phyloP scores from a whole-genome alignment of 2,888 invertebrate species.

The Eledone cirrhosa region DNA sequence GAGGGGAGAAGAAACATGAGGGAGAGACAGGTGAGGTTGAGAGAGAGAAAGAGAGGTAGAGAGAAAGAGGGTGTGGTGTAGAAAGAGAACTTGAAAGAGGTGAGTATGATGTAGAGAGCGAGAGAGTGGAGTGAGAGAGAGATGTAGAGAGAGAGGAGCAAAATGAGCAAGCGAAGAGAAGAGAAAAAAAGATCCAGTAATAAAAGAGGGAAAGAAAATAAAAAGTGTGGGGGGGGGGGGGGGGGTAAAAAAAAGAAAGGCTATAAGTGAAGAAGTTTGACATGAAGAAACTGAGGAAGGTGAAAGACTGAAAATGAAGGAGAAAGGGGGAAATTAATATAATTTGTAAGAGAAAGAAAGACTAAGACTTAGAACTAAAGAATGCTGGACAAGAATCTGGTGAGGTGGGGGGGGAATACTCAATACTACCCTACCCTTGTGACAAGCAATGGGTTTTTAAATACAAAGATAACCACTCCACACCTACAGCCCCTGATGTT shows the following conservation, averaged over 20 bases:
- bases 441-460: no score
- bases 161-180: neutral
- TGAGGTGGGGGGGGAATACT: no score
- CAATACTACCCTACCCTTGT: no score
- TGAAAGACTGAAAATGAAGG: neutral
- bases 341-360: neutral
- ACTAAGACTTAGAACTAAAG: neutral
- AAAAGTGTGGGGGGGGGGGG: neutral
- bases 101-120: neutral
- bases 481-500: no score
- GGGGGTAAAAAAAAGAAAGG: neutral
- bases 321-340: neutral
- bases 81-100: neutral
- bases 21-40: neutral
- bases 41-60: neutral
- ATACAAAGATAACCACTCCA: no score
- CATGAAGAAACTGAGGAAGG: neutral
- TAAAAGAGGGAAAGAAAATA: neutral
- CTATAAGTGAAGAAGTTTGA: neutral
- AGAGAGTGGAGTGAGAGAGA: neutral
- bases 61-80: neutral
- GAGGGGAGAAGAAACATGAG: neutral
- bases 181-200: neutral
- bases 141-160: neutral
- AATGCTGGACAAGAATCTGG: neutral